Evolutionary conservation across 2,888 invertebrate genomes (phyloP).

Genomic region (Xestia sexstrigata): DNA sequence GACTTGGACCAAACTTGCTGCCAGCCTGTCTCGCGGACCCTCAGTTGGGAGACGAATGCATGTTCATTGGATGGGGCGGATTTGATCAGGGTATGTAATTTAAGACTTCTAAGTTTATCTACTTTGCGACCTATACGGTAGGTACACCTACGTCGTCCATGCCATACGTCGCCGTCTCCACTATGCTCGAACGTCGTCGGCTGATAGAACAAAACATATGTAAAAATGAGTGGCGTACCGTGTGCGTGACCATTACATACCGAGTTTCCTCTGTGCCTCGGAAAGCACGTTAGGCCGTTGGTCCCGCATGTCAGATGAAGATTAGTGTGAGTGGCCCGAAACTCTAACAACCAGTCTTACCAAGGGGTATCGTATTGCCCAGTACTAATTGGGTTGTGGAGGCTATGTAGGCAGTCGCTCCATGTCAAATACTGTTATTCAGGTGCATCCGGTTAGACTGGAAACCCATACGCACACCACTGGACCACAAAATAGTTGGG

Average conservation of each 20-base stretch:
- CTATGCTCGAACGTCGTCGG: not conserved
- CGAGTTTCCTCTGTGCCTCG: not conserved
- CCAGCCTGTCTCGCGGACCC: conserved; percentile 82
- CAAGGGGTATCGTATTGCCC: not conserved
- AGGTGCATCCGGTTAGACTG: not conserved
- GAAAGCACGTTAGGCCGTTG: not conserved
- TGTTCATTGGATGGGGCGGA: conserved; percentile 85
- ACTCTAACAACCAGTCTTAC: not conserved
- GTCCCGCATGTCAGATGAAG: not conserved
- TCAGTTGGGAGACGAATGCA: conserved; percentile 77
- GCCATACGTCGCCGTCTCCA: not conserved
- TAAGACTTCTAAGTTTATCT: not conserved
- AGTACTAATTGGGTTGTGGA: not conserved
- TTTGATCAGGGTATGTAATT: conserved; percentile 76
- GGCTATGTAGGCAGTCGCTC: not conserved
- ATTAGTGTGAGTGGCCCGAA: not conserved
- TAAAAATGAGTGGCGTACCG: not conserved
- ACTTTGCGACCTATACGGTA: not conserved
- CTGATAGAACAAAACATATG: not conserved
- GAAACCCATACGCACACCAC: not conserved
- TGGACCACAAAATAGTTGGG: not conserved
- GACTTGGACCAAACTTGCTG: conserved; percentile 75
- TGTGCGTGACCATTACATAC: not conserved
- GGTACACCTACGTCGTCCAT: no score
- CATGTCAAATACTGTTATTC: not conserved